Percentiles rank a stretch among this genome's conserved stretches.
Evolutionary conservation across 1,140 invertebrate genomes (phyloP).

Genomic region (Matsumurasca onukii): DNA sequence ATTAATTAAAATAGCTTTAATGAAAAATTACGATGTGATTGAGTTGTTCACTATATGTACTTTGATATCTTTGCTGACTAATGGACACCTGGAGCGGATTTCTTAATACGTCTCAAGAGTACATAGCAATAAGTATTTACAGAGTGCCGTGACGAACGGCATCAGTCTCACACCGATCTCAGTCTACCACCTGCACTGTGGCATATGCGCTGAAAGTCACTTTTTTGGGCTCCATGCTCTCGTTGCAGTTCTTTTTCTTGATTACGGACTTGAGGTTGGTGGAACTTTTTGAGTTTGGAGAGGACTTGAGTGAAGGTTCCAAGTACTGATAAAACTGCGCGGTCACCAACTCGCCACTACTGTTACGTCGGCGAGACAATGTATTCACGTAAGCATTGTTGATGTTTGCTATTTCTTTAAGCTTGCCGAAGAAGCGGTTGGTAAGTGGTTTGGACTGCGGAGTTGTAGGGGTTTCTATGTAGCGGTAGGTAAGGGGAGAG

Average conservation of each 20-base stretch:
- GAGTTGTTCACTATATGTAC: too few species aligned
- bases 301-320: constrained; percentile 1
- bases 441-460: constrained; percentile 34
- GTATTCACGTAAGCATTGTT: constrained; percentile 11
- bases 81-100: too few species aligned
- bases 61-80: too few species aligned
- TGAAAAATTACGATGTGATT: too few species aligned
- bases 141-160: too few species aligned
- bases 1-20: too few species aligned
- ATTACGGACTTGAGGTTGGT: constrained; percentile 41
- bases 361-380: constrained; percentile 33
- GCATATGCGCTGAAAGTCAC: constrained; percentile 44
- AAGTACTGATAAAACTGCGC: constrained; percentile 32
- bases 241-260: constrained; percentile 32
- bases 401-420: constrained; percentile 36
- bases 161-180: too few species aligned
- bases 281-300: constrained; percentile 28
- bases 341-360: constrained; percentile 33
- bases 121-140: too few species aligned
- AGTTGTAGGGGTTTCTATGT: constrained; percentile 36
- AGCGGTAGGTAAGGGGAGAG: constrained; percentile 35
- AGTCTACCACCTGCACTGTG: constrained; percentile 43
- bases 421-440: constrained; percentile 39
- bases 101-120: too few species aligned
- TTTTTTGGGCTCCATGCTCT: constrained; percentile 42